Evolutionary conservation across 2,888 invertebrate genomes (phyloP), one percentile per base, ranked within the genome.

Genomic region (Boloria selene): DNA sequence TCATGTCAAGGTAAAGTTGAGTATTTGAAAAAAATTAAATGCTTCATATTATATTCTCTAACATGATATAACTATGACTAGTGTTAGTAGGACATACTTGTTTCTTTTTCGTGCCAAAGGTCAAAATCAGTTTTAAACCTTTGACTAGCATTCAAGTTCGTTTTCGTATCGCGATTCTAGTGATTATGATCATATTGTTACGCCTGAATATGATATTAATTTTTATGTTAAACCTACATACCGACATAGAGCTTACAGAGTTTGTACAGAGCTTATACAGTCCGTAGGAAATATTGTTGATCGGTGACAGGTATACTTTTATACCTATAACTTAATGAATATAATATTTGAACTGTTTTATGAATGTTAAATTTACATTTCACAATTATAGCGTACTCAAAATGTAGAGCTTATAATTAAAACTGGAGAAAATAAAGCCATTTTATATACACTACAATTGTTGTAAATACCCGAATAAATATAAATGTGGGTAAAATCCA

Each of bases 11-110:
- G 56, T 56, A 16, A 56, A 56, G 22, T 56, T n/a, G 56, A 26
- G 13, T 16, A 16, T 44, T 56, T 22, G n/a, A 16, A 56, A 56
- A 52, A 53, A 45, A 22, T n/a, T 14, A 22, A 26, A 56, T n/a
- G 45, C 14, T 49, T 22, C 51, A 50, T 42, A 61, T 61, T 42
- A 61, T 61, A 47, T 61, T 44, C 51, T 17, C 51, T 17, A 16
- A 16, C 14, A 63, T 85, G 85, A 84, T 82, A 74, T 79, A 82
- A 83, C 82, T 78, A 76, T 73, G 67, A 79, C 74, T 76, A 74
- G 78, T 80, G 75, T 78, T 77, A 70, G 69, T 76, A 65, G 67
- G 54, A 68, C 74, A 74, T 38, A 68, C 59, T 60, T 65, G 66
- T 68, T 61, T 60, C 61, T 68, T 63, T 65, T 65, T 44, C 42